Evolutionary conservation across 2,888 invertebrate species (phyloP).

Genomic region (Lobophora halterata): DNA sequence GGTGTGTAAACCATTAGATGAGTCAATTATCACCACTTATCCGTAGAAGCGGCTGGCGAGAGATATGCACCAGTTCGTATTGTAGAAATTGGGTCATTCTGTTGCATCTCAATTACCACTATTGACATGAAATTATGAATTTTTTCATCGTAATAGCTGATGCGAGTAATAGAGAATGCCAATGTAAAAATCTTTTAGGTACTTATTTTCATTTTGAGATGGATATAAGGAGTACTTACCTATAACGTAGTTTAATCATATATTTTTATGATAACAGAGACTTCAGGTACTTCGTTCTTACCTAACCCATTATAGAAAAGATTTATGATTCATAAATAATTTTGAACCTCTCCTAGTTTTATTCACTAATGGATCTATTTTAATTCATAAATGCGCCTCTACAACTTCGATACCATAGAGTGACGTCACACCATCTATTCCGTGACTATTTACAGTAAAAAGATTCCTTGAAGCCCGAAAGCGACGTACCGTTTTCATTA

Average conservation of each 20-base stretch:
- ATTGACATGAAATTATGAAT: conserved; percentile 30
- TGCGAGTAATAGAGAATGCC: no score
- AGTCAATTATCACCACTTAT: conserved; percentile 36
- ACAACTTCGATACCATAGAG: conserved; percentile 26
- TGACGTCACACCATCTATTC: conserved; percentile 29
- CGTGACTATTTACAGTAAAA: conserved; percentile 34
- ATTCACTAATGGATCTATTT: conserved; percentile 20
- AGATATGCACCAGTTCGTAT: conserved; percentile 31
- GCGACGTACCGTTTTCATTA: conserved; percentile 31
- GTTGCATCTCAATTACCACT: conserved; percentile 31
- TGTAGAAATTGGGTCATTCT: conserved; percentile 29
- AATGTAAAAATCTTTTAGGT: no score
- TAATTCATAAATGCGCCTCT: conserved; percentile 16
- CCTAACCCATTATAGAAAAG: conserved; percentile 7
- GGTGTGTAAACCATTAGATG: conserved; percentile 29
- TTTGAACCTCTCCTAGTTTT: conserved; percentile 7
- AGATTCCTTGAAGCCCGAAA: conserved; percentile 26
- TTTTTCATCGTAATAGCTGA: conserved; percentile 23
- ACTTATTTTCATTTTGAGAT: no score
- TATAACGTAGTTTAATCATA: no score
- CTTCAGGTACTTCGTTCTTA: no score
- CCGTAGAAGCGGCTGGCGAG: conserved; percentile 22
- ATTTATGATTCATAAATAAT: conserved; percentile 18
- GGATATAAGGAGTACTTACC: no score
- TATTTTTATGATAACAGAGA: no score